These are phyloP conservation scores for Bambusicola thoracicus DNA, from an alignment of 2,113 vertebrate genomes.

Conservation along the genomic window DNA sequence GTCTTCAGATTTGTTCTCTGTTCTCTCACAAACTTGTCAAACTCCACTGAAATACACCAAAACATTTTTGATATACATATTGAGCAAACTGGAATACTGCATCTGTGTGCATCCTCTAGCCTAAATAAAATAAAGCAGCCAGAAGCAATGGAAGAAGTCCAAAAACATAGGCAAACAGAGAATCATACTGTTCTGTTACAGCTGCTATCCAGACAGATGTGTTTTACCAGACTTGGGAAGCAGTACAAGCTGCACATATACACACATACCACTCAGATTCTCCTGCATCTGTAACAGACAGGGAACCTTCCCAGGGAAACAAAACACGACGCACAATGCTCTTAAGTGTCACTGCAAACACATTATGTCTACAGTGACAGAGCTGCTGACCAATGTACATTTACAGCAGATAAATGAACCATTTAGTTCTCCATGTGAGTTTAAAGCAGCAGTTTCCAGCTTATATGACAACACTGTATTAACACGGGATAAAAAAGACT, in stretches of 20 bases:
- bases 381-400: neutral
- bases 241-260: neutral
- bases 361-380: neutral
- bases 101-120: neutral
- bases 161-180: neutral
- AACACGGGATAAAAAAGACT: neutral
- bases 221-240: neutral
- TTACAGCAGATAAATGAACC: neutral
- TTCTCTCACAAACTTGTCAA: neutral
- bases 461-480: neutral
- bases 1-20: neutral
- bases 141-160: neutral
- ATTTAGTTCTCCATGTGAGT: neutral
- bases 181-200: neutral
- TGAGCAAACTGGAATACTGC: neutral
- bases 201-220: neutral
- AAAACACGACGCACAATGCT: neutral
- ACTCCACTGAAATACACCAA: neutral
- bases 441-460: neutral
- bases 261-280: neutral
- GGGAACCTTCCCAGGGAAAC: slow-evolving; percentile 9
- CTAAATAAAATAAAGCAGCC: neutral
- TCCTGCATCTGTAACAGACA: neutral
- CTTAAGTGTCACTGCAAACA: neutral
- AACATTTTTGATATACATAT: neutral